Evolutionary conservation across 2,113 vertebrate genomes (phyloP), one percentile per base, ranked within the genome.

Genomic region (Gadus macrocephalus): DNA sequence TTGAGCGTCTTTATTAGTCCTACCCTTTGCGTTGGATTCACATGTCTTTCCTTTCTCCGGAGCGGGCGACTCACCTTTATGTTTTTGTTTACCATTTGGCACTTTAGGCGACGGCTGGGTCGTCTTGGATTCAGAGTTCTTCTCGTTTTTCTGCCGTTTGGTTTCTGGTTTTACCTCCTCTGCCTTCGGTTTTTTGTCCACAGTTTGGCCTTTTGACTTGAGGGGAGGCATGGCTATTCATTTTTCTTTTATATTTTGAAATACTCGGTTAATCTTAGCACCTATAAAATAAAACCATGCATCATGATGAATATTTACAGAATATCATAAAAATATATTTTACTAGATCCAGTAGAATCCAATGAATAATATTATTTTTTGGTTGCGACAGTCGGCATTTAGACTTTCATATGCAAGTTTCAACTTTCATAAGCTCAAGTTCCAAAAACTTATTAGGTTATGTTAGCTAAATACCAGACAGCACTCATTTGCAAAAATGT

Each of bases 221-320:
- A 74, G 72, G 1, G 81, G 85, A 58, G 89, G 65, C 84, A 91
- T 91, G 55, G 14, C 53, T 28, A 25, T 68, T 42, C 72, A 68
- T 19, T 20, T 22, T 38, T 49, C 67, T 42, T 73, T 72, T 68
- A 59, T 27, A 66, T 15, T 25, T 62, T 14, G 27, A 28, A 61
- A 38, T 15, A 62, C 8, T 27, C 35, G 17, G 59, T n/a, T 53
- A 38, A 64, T 66, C 42, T 28, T 53, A 72, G 56, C 3, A 58
- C 65, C 64, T 79, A 67, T 2, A 53, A 66, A 59, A 69, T 1
- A 70, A 62, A 75, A 64, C 2, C 0, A 27, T 22, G 22, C 15
- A 16, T 55, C 6, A 35, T 7, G 6, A 35, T 12, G 22, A 62
- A 3, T 5, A 62, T 31, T 25, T 15, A 61, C 59, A 61, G 20